phyloP scores from a whole-genome alignment of 2,797 vertebrate species.

The Rhinatrema bivittatum region DNA sequence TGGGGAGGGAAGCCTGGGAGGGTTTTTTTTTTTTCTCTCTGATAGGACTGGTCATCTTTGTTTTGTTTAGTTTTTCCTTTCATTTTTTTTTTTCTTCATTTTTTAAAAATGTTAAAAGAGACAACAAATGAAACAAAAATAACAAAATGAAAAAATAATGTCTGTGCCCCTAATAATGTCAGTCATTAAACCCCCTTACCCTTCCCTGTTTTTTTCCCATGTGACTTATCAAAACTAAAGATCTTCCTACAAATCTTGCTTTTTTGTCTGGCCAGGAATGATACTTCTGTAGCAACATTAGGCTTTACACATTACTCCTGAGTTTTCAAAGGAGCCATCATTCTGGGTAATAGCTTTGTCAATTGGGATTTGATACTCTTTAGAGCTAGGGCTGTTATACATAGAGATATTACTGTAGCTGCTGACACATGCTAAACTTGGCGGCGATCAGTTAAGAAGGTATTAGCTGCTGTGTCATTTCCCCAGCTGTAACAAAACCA shows the following conservation, averaged over 20 bases:
- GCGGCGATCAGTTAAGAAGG: constrained; percentile 3
- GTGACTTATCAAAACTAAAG: too few species aligned
- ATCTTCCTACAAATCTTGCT: too few species aligned
- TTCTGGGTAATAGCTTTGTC: constrained; percentile 1
- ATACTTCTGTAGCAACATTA: neutral
- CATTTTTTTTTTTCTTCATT: too few species aligned
- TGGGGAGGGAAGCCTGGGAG: too few species aligned
- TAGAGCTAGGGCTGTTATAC: neutral
- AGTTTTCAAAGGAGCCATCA: neutral
- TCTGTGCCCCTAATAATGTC: too few species aligned
- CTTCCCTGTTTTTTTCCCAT: constrained; percentile 20
- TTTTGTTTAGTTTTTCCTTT: too few species aligned
- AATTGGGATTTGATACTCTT: neutral
- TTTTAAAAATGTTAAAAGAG: too few species aligned
- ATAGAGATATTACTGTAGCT: neutral
- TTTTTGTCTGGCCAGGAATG: neutral
- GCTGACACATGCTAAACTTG: neutral
- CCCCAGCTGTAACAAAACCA: constrained; percentile 4
- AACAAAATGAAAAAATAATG: too few species aligned
- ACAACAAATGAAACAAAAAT: too few species aligned
- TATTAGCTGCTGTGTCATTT: constrained; percentile 1
- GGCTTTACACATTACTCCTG: neutral
- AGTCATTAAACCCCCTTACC: constrained; percentile 10
- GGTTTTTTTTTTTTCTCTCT: too few species aligned
- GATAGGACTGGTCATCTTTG: too few species aligned